Evolutionary conservation across 2,888 invertebrate species (phyloP).

Genomic region (Loripinus fragilis): DNA sequence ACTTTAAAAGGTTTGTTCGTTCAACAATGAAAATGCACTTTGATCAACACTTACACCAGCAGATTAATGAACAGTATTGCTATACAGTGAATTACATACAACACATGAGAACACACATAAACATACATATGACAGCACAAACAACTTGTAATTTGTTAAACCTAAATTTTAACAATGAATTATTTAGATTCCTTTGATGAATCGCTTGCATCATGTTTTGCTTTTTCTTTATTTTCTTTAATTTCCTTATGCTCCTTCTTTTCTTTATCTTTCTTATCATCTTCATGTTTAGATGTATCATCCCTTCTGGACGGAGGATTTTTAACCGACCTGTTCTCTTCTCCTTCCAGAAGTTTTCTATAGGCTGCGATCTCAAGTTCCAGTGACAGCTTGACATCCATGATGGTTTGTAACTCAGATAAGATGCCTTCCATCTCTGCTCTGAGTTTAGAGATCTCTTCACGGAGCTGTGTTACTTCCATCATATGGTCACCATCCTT

Average conservation of each 20-base stretch:
- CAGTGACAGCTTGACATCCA: conserved; percentile 85
- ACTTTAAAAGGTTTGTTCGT: too few relatives aligned
- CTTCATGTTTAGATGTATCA: conserved; percentile 19
- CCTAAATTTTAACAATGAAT: conserved; percentile 10
- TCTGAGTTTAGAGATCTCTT: conserved; percentile 80
- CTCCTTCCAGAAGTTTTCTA: conserved; percentile 85
- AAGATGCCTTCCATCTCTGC: conserved; percentile 82
- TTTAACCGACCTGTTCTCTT: conserved; percentile 84
- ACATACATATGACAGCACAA: conserved; percentile 6
- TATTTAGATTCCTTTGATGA: conserved; percentile 24
- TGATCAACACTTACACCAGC: too few relatives aligned
- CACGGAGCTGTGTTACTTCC: conserved; percentile 80
- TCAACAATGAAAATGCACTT: too few relatives aligned
- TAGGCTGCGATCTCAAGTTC: conserved; percentile 86
- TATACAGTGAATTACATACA: neutral
- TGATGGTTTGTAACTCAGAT: conserved; percentile 83
- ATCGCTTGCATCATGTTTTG: conserved; percentile 20
- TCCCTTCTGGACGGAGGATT: neutral
- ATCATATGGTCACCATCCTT: conserved; percentile 84
- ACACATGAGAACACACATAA: neutral
- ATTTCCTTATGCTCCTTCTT: conserved; percentile 46
- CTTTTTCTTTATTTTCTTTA: conserved; percentile 35
- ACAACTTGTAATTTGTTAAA: conserved; percentile 1
- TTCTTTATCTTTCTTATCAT: conserved; percentile 47
- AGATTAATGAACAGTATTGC: neutral